Evolutionary conservation across 2,797 vertebrate genomes (phyloP).

Genomic region (Megaceryle alcyon): DNA sequence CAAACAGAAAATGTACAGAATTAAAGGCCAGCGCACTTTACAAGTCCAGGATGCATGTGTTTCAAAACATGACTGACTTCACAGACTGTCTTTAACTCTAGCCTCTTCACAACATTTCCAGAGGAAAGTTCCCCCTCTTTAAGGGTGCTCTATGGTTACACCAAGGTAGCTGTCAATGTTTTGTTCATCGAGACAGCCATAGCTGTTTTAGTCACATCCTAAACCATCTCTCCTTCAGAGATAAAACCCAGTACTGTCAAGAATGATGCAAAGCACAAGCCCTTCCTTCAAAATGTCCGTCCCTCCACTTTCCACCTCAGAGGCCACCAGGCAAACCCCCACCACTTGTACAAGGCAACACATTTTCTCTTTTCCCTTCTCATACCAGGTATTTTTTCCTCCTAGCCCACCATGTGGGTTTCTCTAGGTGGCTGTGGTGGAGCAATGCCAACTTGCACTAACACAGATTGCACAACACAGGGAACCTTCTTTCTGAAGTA

Average conservation of each 20-base stretch:
- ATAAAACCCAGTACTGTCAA: background rate
- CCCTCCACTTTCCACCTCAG: background rate
- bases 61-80: background rate
- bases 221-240: background rate
- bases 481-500: background rate
- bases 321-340: background rate
- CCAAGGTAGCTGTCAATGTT: background rate
- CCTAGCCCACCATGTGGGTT: background rate
- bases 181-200: rapidly evolving
- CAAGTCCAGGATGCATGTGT: rapidly evolving
- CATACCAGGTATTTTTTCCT: background rate
- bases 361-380: background rate
- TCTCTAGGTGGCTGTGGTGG: background rate
- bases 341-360: rapidly evolving
- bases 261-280: background rate
- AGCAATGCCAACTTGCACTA: background rate
- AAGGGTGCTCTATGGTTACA: background rate
- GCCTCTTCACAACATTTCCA: background rate
- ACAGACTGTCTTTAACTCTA: background rate
- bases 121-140: background rate
- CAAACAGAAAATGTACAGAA: background rate
- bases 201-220: background rate
- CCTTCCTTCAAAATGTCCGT: background rate
- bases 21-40: background rate
- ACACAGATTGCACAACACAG: rapidly evolving